Percentiles rank a stretch among this genome's conserved stretches.
These are phyloP conservation scores for Scrobipalpa costella DNA, from an alignment of 2,888 invertebrate species.

Conservation along the genomic window DNA sequence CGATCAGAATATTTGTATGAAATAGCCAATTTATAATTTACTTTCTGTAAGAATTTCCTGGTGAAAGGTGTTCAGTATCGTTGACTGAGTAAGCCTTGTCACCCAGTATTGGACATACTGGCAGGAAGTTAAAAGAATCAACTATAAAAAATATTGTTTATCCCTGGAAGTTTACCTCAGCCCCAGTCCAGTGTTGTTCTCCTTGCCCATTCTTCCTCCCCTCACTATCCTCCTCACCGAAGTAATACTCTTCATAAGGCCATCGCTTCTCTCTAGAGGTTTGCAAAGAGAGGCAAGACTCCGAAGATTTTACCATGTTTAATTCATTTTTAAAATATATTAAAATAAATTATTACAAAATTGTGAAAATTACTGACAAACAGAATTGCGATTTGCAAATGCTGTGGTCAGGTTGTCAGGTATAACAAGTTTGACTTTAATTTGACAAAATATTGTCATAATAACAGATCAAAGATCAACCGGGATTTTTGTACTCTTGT, in stretches of 20 bases:
- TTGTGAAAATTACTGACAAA: no score
- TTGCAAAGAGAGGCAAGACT: constrained; percentile 36
- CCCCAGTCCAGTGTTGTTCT: constrained; percentile 59
- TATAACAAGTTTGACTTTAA: background rate
- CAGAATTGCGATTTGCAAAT: background rate
- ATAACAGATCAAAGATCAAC: no score
- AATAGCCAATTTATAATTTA: no score
- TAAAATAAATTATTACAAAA: background rate
- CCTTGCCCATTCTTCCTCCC: constrained; percentile 49
- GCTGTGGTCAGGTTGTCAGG: background rate
- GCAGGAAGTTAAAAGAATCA: no score
- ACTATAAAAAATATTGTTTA: no score
- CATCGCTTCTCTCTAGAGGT: constrained; percentile 46
- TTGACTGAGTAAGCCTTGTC: no score
- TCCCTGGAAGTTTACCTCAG: constrained; percentile 46
- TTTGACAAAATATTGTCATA: background rate
- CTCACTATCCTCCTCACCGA: constrained; percentile 58
- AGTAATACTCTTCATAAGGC: constrained; percentile 61
- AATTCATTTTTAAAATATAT: background rate
- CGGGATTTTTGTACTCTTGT: no score
- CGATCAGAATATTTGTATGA: no score
- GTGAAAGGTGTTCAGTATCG: no score
- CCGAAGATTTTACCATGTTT: constrained; percentile 32
- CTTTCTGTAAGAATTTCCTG: no score
- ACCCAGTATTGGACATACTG: no score